Base-by-base conservation (phyloP, 2,888 invertebrate genomes). In the Napeogenes sylphis region DNA sequence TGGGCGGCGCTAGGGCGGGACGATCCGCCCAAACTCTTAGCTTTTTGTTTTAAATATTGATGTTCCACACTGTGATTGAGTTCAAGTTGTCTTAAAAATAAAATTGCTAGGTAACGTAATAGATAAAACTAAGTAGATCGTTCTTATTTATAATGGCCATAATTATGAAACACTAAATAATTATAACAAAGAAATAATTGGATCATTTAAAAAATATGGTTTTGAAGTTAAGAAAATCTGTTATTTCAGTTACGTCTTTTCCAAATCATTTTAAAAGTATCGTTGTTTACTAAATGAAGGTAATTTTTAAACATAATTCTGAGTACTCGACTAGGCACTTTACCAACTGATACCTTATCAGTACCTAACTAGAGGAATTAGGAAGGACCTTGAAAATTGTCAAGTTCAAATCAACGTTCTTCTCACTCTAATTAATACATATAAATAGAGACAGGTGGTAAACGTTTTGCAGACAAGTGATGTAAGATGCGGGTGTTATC, bases 401-500 rank as follows among this genome's bases (percentile, higher is more conserved):
- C 83, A 85, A 83, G 85, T 85, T 85, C 83, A 83, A 71, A 42
- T 58, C 55, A 30, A 59, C 32, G 13, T 21, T 21, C 21, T 21
- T 42, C 47, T 51, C 66, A 68, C 65, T 69, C 64, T 68, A 42
- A 65, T 59, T 14, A 56, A 32, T 64, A 55, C 47, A 55, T 58
- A 62, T 55, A 55, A 61, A 69, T 54, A 70, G 56, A 56, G 70
- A 68, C 56, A 65, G 45, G 55, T 67, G 62, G 53, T 32, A 35
- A 64, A 45, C 60, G 58, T 64, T 66, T 61, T 63, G 65, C 64
- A 73, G 70, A 67, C 68, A 71, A 71, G 63, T 70, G 71, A 68
- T 68, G 66, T 65, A 70, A 77, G 77, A 86, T 90, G 83, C 86
- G 90, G 90, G 90, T 68, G 64, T 82, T 87, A 89, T 89, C 89